Conservation (phyloP, 2,113 vertebrate genomes). For the Mesitornis unicolor region DNA sequence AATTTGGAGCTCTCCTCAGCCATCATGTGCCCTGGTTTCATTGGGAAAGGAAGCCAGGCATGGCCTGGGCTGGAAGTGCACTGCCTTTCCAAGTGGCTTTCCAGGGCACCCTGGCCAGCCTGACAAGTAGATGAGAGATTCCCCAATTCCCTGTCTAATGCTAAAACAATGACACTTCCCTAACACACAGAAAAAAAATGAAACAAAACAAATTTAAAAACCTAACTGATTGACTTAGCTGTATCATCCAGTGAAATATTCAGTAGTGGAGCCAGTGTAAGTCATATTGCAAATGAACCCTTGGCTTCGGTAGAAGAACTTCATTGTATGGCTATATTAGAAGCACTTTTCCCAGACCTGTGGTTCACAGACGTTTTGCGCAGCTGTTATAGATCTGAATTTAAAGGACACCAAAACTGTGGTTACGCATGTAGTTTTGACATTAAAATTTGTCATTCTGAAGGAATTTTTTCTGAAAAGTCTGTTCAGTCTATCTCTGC, state of each 20-base stretch:
- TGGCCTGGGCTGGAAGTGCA: background rate
- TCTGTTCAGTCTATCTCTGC: background rate
- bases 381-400: background rate
- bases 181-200: background rate
- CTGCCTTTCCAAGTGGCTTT: background rate
- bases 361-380: background rate
- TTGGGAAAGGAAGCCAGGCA: background rate
- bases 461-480: constrained; percentile 8
- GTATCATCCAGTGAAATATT: background rate
- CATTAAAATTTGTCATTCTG: background rate
- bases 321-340: background rate
- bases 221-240: background rate
- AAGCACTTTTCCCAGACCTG: background rate
- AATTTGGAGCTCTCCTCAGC: background rate
- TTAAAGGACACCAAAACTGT: background rate
- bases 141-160: background rate
- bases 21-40: background rate
- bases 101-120: background rate
- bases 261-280: background rate
- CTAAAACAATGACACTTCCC: background rate
- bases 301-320: background rate
- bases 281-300: background rate
- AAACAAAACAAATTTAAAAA: background rate
- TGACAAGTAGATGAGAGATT: background rate
- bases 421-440: background rate